These are phyloP conservation scores for Diarsia rubi DNA, from an alignment of 2,888 invertebrate genomes.

Conservation along the genomic window DNA sequence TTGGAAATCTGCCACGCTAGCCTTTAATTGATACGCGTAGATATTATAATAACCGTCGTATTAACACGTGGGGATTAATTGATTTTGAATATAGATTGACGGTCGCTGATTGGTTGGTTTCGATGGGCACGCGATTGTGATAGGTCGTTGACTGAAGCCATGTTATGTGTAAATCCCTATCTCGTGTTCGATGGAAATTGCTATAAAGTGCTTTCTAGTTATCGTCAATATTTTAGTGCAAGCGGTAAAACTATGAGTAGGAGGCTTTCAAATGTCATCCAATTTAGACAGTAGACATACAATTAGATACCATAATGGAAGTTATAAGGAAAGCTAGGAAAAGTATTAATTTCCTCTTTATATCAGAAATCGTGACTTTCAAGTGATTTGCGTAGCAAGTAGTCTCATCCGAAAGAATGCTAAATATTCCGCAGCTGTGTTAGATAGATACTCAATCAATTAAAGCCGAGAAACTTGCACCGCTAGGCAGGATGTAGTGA, in stretches of 20 bases:
- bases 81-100: constrained; percentile 48
- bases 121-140: constrained; percentile 50
- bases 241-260: neutral
- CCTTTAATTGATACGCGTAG: constrained; percentile 66
- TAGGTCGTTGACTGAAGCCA: constrained; percentile 48
- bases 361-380: constrained; percentile 7
- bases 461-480: constrained; percentile 40
- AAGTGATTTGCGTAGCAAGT: neutral
- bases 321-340: constrained; percentile 3
- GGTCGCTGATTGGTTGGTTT: constrained; percentile 19
- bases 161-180: constrained; percentile 13
- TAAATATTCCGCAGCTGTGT: constrained; percentile 8
- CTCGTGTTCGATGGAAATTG: constrained; percentile 3
- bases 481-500: constrained; percentile 50
- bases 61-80: constrained; percentile 61
- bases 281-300: neutral
- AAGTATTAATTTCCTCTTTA: constrained; percentile 16
- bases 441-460: constrained; percentile 41
- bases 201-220: constrained; percentile 4
- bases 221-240: neutral
- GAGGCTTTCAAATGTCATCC: neutral
- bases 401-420: constrained; percentile 28
- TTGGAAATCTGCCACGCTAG: constrained; percentile 67
- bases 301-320: neutral
- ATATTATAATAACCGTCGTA: constrained; percentile 56